Evolutionary conservation across 2,888 invertebrate species (phyloP).

Genomic region (Melieria omissa): DNA sequence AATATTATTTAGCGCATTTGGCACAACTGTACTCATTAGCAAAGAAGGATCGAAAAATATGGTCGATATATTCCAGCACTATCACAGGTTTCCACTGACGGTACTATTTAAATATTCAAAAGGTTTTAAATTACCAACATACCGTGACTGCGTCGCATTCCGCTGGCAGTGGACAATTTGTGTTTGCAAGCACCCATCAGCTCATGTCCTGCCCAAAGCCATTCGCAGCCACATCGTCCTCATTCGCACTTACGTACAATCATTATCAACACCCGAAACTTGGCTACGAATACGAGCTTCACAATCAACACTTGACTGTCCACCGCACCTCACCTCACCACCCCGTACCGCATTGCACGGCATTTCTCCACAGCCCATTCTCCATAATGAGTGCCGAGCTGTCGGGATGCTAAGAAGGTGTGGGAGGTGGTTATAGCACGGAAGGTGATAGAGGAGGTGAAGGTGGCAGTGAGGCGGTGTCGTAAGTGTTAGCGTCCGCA

Average conservation of each 20-base stretch:
- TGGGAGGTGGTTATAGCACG: background rate
- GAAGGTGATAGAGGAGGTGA: background rate
- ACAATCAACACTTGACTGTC: slow-evolving; percentile 46
- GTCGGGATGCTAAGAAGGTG: slow-evolving; percentile 17
- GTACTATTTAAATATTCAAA: slow-evolving; percentile 32
- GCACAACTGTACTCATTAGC: too few species aligned
- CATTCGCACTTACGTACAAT: slow-evolving; percentile 20
- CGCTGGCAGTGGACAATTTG: too few species aligned
- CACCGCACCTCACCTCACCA: slow-evolving; percentile 25
- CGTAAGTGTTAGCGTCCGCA: background rate
- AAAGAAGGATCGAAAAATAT: too few species aligned
- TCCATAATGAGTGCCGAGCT: background rate
- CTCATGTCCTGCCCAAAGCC: background rate
- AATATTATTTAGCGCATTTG: too few species aligned
- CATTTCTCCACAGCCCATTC: slow-evolving; percentile 10
- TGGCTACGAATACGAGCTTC: slow-evolving; percentile 37
- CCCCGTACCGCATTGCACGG: background rate
- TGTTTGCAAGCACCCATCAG: too few species aligned
- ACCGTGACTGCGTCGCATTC: background rate
- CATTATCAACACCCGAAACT: slow-evolving; percentile 34
- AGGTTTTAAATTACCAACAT: slow-evolving; percentile 25
- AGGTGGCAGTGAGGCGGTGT: background rate
- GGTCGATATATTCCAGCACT: background rate
- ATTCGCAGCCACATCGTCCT: slow-evolving; percentile 14
- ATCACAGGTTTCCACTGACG: slow-evolving; percentile 14